A percentile compares a stretch with the other conserved stretches of the same genome.
Conservation (phyloP, 2,797 vertebrate genomes). For the Cephalopachus bancanus region DNA sequence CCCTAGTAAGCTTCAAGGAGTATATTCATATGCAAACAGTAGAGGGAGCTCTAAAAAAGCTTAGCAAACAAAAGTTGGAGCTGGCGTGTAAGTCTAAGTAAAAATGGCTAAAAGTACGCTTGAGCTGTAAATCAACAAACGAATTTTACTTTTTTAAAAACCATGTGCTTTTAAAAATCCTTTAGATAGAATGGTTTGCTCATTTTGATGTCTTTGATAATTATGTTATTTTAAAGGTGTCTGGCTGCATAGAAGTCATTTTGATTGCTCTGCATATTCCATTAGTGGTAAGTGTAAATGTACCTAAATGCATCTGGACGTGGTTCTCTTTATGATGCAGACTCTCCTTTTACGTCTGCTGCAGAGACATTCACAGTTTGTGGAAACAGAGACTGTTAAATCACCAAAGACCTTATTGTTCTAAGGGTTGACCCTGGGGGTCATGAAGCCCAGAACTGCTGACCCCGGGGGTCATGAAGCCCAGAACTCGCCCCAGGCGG, state of each 20-base stretch:
- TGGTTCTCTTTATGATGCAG: neutral
- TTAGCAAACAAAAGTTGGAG: slow-evolving; percentile 47
- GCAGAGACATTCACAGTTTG: neutral
- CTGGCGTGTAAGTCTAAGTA: neutral
- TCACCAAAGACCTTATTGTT: neutral
- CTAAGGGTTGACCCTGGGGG: neutral
- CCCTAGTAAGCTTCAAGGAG: slow-evolving; percentile 5
- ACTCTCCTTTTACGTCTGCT: neutral
- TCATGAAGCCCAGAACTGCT: neutral
- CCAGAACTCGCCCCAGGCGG: neutral
- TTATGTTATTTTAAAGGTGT: neutral
- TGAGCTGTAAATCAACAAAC: neutral
- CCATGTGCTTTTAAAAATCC: neutral
- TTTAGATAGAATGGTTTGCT: neutral
- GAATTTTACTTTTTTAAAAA: slow-evolving; percentile 12
- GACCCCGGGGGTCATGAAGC: neutral
- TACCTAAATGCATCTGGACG: neutral
- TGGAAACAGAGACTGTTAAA: neutral
- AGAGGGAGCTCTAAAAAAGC: slow-evolving; percentile 83
- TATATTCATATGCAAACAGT: slow-evolving; percentile 69
- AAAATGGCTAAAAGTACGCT: slow-evolving; percentile 5
- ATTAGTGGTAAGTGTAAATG: neutral
- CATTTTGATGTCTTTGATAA: slow-evolving; percentile 20
- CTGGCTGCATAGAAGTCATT: neutral
- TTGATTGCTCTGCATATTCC: neutral